A percentile compares a stretch with the other conserved stretches of the same genome.
Evolutionary conservation across 2,888 invertebrate genomes (phyloP).

Genomic region (Lepidonotus clava): DNA sequence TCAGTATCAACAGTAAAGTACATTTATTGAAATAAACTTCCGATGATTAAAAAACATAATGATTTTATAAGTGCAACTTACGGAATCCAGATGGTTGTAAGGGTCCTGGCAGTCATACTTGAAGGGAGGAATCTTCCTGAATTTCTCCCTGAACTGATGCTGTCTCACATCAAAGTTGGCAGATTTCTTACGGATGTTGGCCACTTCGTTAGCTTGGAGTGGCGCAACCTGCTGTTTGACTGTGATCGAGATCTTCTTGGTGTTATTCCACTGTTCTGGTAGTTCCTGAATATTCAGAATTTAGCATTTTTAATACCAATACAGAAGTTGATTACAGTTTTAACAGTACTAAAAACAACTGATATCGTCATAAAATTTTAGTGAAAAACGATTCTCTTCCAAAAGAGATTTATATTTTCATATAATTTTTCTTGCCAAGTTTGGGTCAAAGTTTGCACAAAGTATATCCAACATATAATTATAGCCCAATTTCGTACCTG

Average conservation of each 20-base stretch:
- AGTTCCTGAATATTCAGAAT: slow-evolving; percentile 87
- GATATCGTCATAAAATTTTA: too few species aligned
- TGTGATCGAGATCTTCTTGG: slow-evolving; percentile 93
- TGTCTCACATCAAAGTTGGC: slow-evolving; percentile 91
- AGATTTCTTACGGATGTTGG: slow-evolving; percentile 92
- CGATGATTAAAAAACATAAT: too few species aligned
- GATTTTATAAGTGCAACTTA: slow-evolving; percentile 57
- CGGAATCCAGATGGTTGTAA: slow-evolving; percentile 78
- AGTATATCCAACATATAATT: too few species aligned
- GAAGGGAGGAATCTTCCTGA: slow-evolving; percentile 83
- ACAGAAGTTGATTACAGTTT: too few species aligned
- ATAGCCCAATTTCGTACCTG: slow-evolving; percentile 84
- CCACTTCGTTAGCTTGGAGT: slow-evolving; percentile 95
- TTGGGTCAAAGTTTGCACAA: too few species aligned
- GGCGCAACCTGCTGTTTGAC: slow-evolving; percentile 97
- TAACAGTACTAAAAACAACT: too few species aligned
- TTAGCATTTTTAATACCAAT: too few species aligned
- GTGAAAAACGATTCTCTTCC: too few species aligned
- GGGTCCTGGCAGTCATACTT: slow-evolving; percentile 78
- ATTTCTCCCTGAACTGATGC: slow-evolving; percentile 92
- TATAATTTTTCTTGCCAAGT: too few species aligned
- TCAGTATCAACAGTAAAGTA: too few species aligned
- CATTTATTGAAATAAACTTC: too few species aligned
- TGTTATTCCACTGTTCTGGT: slow-evolving; percentile 97
- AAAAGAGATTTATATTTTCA: too few species aligned